These are phyloP conservation scores for Chionomys nivalis DNA, from an alignment of 2,113 vertebrate genomes.

Conservation along the genomic window DNA sequence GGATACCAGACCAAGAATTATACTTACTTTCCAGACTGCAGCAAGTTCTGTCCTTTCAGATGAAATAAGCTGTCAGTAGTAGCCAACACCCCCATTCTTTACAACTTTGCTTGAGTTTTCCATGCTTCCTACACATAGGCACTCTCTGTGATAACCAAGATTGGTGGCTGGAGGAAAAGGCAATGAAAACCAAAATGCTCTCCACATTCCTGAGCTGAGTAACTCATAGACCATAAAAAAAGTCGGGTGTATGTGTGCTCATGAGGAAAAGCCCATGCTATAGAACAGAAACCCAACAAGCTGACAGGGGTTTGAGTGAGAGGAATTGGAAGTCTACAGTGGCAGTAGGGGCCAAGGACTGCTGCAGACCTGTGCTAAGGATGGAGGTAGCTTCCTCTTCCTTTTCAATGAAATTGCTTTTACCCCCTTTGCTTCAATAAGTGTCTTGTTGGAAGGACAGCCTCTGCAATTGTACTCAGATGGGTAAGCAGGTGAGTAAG, in stretches of 20 bases:
- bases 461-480: neutral
- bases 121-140: fast-evolving
- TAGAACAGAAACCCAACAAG: neutral
- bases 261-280: neutral
- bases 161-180: neutral
- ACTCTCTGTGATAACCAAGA: neutral
- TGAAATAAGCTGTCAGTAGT: neutral
- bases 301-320: fast-evolving
- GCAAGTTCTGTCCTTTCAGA: no score
- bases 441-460: neutral
- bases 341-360: neutral
- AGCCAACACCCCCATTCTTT: no score
- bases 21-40: neutral
- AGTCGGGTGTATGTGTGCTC: fast-evolving
- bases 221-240: neutral
- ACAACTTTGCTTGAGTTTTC: fast-evolving
- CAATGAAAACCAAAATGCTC: neutral
- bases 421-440: neutral
- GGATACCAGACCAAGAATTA: neutral
- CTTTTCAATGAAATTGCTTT: neutral
- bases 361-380: neutral
- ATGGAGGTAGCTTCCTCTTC: neutral
- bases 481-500: neutral
- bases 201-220: neutral
- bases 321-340: fast-evolving